A percentile compares a stretch with the other conserved stretches of the same genome.
These are phyloP conservation scores for Seladonia tumulorum DNA, from an alignment of 2,888 invertebrate genomes.

Conservation along the genomic window DNA sequence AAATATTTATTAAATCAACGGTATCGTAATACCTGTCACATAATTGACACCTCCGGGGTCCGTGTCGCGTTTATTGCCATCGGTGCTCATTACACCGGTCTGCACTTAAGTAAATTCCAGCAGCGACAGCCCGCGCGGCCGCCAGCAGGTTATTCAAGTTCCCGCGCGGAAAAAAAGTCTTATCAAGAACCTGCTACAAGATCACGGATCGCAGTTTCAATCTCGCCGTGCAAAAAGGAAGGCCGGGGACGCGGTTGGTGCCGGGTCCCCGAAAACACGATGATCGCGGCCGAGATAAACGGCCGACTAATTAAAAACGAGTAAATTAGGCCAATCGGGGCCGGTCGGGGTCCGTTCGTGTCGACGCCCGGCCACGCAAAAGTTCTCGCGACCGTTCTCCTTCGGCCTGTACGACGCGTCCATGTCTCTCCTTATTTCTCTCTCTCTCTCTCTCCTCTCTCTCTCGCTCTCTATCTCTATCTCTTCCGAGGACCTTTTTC, in stretches of 20 bases:
- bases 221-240: background rate
- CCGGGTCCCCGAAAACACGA: constrained; percentile 6
- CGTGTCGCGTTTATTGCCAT: constrained; percentile 5
- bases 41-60: constrained; percentile 24
- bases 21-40: constrained; percentile 11
- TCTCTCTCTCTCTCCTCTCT: constrained; percentile 23
- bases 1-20: constrained; percentile 29
- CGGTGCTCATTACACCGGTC: constrained; percentile 20
- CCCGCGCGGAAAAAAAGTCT: background rate
- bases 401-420: constrained; percentile 34
- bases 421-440: constrained; percentile 42
- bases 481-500: constrained; percentile 54
- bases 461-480: constrained; percentile 29
- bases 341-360: constrained; percentile 63
- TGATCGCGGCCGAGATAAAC: constrained; percentile 38
- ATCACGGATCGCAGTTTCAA: constrained; percentile 16
- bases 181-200: constrained; percentile 16
- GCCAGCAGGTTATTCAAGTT: constrained; percentile 23
- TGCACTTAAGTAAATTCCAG: constrained; percentile 35
- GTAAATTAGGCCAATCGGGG: constrained; percentile 82
- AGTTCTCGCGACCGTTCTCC: constrained; percentile 40
- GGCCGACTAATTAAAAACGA: constrained; percentile 80
- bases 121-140: background rate
- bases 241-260: background rate
- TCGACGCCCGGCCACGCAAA: constrained; percentile 45